Conservation (phyloP, 2,888 invertebrate genomes). For the Pseudanteris insignis region DNA sequence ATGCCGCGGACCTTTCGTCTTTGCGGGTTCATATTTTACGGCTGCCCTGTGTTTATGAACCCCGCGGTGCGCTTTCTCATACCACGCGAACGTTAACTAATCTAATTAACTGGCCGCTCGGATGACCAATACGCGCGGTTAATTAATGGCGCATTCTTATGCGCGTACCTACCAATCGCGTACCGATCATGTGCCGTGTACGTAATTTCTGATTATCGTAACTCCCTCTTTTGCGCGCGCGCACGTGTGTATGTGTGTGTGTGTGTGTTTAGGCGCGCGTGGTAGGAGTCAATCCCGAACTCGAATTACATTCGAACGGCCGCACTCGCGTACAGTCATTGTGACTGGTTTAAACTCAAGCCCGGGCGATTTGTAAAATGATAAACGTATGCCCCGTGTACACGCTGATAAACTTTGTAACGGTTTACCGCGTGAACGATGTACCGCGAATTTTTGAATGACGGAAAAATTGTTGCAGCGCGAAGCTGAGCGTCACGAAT, state of each 20-base stretch:
- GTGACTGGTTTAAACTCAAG: background rate
- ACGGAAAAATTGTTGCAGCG: background rate
- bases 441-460: background rate
- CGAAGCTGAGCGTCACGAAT: too few relatives aligned
- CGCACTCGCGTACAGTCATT: constrained; percentile 7
- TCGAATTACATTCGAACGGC: constrained; percentile 21
- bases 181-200: constrained; percentile 44
- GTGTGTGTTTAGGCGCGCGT: constrained; percentile 13
- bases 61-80: constrained; percentile 26
- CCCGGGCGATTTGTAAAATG: too few relatives aligned
- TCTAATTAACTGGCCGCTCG: constrained; percentile 60
- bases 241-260: background rate
- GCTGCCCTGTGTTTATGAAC: constrained; percentile 38
- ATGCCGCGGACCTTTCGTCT: too few relatives aligned
- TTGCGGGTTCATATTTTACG: constrained; percentile 1
- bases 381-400: too few relatives aligned
- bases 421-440: too few relatives aligned
- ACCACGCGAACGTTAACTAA: constrained; percentile 51
- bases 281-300: constrained; percentile 25
- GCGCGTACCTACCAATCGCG: constrained; percentile 52
- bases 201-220: constrained; percentile 48
- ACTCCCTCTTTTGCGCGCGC: constrained; percentile 28
- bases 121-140: constrained; percentile 56
- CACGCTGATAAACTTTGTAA: too few relatives aligned
- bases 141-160: constrained; percentile 61